Evolutionary conservation across 2,888 invertebrate genomes (phyloP).

Genomic region (Campaea margaritaria): DNA sequence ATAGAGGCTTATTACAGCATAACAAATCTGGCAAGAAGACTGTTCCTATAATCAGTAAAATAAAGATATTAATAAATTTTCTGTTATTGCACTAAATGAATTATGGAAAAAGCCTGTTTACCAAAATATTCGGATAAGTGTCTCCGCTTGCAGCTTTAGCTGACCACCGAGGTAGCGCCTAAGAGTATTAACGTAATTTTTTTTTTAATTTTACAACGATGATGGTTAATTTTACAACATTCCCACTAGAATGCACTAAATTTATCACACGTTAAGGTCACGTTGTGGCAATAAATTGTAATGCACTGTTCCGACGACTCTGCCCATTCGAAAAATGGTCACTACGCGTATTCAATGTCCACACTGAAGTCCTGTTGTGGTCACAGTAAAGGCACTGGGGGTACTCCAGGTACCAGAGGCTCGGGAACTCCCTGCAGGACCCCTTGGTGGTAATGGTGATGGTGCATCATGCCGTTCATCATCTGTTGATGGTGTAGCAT

Average conservation of each 20-base stretch:
- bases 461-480: conserved; percentile 84
- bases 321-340: conserved; percentile 31
- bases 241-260: conserved; percentile 60
- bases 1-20: conserved; percentile 45
- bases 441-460: conserved; percentile 81
- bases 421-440: conserved; percentile 83
- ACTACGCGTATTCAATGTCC: conserved; percentile 62
- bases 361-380: conserved; percentile 69
- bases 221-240: conserved; percentile 29
- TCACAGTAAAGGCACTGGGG: conserved; percentile 83
- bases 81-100: conserved; percentile 34
- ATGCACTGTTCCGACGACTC: conserved; percentile 41
- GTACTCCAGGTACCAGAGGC: conserved; percentile 74
- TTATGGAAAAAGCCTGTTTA: conserved; percentile 49
- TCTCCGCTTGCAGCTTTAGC: conserved; percentile 50
- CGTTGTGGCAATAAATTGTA: conserved; percentile 49
- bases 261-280: conserved; percentile 66
- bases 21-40: conserved; percentile 48
- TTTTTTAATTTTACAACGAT: conserved; percentile 38
- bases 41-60: conserved; percentile 46
- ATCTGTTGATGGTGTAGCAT: conserved; percentile 84
- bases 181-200: conserved; percentile 51
- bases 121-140: conserved; percentile 53
- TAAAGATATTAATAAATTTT: conserved; percentile 23
- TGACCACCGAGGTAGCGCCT: conserved; percentile 51